phyloP scores from a whole-genome alignment of 2,888 invertebrate species.

The Rhaphigaster nebulosa region DNA sequence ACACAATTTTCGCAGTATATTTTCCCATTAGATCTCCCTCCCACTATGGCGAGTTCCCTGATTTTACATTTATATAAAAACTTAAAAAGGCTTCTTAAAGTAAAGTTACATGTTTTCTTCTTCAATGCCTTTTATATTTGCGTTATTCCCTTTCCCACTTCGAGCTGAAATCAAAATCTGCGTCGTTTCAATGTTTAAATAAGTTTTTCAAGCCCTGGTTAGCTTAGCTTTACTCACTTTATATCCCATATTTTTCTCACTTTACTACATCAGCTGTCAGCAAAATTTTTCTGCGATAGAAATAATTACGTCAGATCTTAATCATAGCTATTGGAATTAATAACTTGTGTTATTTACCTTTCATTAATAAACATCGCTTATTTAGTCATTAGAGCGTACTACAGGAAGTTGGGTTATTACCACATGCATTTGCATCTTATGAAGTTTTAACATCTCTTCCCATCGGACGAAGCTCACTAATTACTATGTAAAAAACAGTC shows the following conservation, averaged over 20 bases:
- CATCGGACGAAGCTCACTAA: background rate
- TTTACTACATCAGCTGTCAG: background rate
- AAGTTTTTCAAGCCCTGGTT: too few species aligned
- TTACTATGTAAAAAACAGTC: background rate
- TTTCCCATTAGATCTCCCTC: too few species aligned
- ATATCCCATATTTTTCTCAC: background rate
- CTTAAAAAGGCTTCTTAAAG: too few species aligned
- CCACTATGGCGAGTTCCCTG: too few species aligned
- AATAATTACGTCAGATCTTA: background rate
- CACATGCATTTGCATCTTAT: slow-evolving; percentile 7
- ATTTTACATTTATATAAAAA: too few species aligned
- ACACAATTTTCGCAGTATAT: too few species aligned
- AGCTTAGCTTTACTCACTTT: too few species aligned
- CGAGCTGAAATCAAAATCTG: too few species aligned
- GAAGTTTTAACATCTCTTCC: background rate
- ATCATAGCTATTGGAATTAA: background rate
- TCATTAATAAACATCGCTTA: background rate
- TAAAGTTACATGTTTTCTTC: too few species aligned
- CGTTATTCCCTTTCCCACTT: too few species aligned
- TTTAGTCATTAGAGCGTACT: background rate
- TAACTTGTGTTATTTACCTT: background rate
- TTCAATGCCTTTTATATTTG: too few species aligned
- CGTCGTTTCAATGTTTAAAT: too few species aligned
- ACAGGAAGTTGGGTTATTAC: slow-evolving; percentile 18
- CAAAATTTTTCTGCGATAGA: background rate